phyloP scores from a whole-genome alignment of 2,888 invertebrate genomes.

The Bellardia pandia region DNA sequence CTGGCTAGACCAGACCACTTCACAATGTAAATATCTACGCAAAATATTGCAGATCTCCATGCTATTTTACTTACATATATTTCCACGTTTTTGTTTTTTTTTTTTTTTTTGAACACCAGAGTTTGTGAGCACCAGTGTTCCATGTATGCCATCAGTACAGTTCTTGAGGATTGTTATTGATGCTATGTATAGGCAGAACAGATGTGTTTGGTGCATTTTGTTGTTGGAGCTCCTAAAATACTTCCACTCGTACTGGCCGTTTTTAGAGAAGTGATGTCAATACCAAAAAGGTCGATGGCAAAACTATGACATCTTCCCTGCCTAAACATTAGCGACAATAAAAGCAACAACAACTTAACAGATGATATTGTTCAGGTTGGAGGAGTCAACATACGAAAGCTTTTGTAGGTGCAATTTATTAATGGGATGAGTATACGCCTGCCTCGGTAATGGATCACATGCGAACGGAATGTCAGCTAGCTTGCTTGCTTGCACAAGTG shows the following conservation, averaged over 20 bases:
- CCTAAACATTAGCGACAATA: slow-evolving; percentile 29
- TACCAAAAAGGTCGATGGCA: slow-evolving; percentile 50
- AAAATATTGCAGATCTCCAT: slow-evolving; percentile 48
- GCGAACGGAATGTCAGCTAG: slow-evolving; percentile 58
- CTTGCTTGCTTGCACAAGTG: slow-evolving; percentile 75
- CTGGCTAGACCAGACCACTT: slow-evolving; percentile 80
- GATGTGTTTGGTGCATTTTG: slow-evolving; percentile 17
- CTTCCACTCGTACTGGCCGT: neutral
- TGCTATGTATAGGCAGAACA: slow-evolving; percentile 19
- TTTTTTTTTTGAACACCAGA: slow-evolving; percentile 27
- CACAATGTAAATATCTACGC: slow-evolving; percentile 37
- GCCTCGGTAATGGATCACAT: slow-evolving; percentile 67
- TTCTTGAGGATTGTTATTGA: slow-evolving; percentile 14
- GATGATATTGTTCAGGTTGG: slow-evolving; percentile 73
- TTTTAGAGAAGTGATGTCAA: slow-evolving; percentile 50
- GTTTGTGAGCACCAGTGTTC: neutral
- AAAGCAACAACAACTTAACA: slow-evolving; percentile 44
- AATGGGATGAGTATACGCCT: slow-evolving; percentile 39
- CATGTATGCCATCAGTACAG: neutral
- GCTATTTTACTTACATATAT: neutral
- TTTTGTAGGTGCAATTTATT: slow-evolving; percentile 50
- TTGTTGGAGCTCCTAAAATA: slow-evolving; percentile 32
- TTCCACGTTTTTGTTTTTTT: slow-evolving; percentile 5
- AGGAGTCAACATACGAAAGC: neutral
- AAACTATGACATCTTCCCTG: slow-evolving; percentile 56